Percentiles rank a stretch among this genome's conserved stretches.
These are phyloP conservation scores for Anneissia japonica DNA, from an alignment of 35 echinoderm and acorn worm genomes.

Conservation along the genomic window DNA sequence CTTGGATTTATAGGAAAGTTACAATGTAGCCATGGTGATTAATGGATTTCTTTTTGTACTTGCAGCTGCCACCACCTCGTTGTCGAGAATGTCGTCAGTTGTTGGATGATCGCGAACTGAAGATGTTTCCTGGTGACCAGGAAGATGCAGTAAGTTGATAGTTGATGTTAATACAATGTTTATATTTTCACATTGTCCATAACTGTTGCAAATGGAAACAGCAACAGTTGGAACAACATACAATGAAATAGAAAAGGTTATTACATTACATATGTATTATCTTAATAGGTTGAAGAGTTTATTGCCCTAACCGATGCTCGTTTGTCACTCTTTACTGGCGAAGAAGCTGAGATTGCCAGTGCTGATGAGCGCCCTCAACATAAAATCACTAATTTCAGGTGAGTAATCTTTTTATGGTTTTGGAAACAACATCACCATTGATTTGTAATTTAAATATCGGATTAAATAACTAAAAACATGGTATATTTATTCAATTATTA, in stretches of 20 bases:
- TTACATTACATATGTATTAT: too few species aligned
- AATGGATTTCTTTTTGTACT: background rate
- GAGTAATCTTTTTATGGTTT: background rate
- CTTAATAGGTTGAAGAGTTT: slow-evolving; percentile 75
- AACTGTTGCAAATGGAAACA: too few species aligned
- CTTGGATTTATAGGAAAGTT: background rate
- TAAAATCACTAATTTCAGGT: slow-evolving; percentile 99
- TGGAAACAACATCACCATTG: too few species aligned
- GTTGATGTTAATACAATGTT: background rate
- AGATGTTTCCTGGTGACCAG: slow-evolving; percentile 83
- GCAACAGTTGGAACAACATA: too few species aligned
- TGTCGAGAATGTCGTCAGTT: slow-evolving; percentile 88
- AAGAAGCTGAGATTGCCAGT: slow-evolving; percentile 76
- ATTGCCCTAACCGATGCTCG: slow-evolving; percentile 79
- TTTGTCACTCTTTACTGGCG: slow-evolving; percentile 82
- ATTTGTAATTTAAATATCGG: too few species aligned
- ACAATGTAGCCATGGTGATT: background rate
- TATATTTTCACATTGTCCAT: background rate
- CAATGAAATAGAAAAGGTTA: too few species aligned
- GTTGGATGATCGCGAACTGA: slow-evolving; percentile 78
- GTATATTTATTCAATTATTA: too few species aligned
- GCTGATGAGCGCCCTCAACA: slow-evolving; percentile 90
- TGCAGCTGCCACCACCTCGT: slow-evolving; percentile 66
- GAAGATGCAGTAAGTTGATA: slow-evolving; percentile 86
- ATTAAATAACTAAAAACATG: too few species aligned